A percentile compares a stretch with the other conserved stretches of the same genome.
Evolutionary conservation across 2,888 invertebrate genomes (phyloP).

Genomic region (Aleiodes leptofemur): DNA sequence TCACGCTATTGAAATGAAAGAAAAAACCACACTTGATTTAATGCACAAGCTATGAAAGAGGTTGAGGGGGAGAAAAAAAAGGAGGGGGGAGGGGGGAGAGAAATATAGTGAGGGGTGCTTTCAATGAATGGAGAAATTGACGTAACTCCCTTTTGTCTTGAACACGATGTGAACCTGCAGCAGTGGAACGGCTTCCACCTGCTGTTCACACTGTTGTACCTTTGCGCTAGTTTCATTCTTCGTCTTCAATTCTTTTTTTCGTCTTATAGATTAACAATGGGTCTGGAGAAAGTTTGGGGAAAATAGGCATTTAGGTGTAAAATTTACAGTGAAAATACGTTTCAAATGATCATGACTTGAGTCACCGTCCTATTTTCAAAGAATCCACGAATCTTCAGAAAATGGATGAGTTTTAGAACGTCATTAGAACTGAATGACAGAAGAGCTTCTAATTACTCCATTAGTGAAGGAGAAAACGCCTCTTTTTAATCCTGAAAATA

Average conservation of each 20-base stretch:
- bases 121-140: constrained; percentile 52
- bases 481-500: neutral
- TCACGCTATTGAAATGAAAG: constrained; percentile 20
- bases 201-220: constrained; percentile 31
- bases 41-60: neutral
- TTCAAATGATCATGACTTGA: neutral
- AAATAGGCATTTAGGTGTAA: too few relatives aligned
- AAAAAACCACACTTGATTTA: constrained; percentile 17
- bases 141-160: constrained; percentile 64
- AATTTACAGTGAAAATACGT: neutral
- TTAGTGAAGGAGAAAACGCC: neutral
- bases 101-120: constrained; percentile 33
- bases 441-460: constrained; percentile 55
- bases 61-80: neutral
- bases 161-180: constrained; percentile 33
- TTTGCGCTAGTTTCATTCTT: neutral
- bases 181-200: constrained; percentile 38
- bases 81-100: constrained; percentile 8
- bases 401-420: constrained; percentile 46
- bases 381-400: neutral
- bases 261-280: constrained; percentile 61
- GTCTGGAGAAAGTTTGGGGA: constrained; percentile 1
- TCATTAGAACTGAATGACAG: constrained; percentile 66
- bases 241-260: constrained; percentile 23
- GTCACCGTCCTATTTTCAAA: neutral